Evolutionary conservation across 2,888 invertebrate species (phyloP), one percentile per base, ranked within the genome.

Genomic region (Drosophila gaucha): DNA sequence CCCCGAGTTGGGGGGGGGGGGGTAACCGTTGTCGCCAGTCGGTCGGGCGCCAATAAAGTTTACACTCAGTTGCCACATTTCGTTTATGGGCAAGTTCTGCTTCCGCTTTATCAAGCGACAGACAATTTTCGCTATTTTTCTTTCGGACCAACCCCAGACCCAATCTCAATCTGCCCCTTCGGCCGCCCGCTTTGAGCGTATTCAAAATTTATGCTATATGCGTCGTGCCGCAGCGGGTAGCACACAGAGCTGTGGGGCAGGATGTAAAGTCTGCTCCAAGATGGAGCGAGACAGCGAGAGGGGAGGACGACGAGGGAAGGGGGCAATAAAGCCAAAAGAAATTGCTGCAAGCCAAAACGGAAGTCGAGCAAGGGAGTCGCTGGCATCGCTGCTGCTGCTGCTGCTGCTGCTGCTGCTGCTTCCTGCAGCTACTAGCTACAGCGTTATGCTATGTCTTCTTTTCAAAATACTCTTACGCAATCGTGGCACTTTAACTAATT

Each of bases 1-100:
- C n/a, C n/a, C n/a, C n/a, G n/a, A n/a, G n/a, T n/a, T n/a, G n/a
- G n/a, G n/a, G n/a, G n/a, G n/a, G n/a, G n/a, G n/a, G n/a, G 3
- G 51, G 51, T 30, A 38, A 39, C 28, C 30, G 51, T 39, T 39
- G 51, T 51, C 46, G 57, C 36, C 89, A 88, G 80, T 65, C 80
- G 79, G 89, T 87, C 89, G 88, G 90, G 89, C 89, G 90, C 89
- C 90, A 86, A 88, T 83, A 86, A 89, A 89, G 83, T 88, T 88
- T 87, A 78, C 82, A 86, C 80, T 78, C 85, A 87, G 88, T 87
- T 85, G 85, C 87, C 85, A 85, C 84, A 85, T 86, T 85, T 85
- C 84, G 84, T 85, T 85, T 85, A 85, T 85, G 85, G 87, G 80
- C 84, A 86, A 85, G 84, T 86, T 85, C 80, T 86, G 87, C 84